Evolutionary conservation across 2,888 invertebrate genomes (phyloP).

Genomic region (Leptothorax acervorum): DNA sequence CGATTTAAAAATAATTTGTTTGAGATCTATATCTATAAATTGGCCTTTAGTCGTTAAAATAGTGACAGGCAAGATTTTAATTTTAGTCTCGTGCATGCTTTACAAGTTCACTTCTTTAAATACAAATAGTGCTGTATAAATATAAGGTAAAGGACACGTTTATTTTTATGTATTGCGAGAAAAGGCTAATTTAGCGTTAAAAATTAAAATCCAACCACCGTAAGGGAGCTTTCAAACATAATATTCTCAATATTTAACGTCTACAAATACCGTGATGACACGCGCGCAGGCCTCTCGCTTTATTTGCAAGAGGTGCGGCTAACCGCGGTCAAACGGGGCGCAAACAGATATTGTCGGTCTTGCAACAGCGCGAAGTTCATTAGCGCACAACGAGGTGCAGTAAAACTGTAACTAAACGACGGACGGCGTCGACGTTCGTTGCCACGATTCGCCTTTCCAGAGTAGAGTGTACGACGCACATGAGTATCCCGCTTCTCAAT

Average conservation of each 20-base stretch:
- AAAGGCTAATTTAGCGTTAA: not conserved
- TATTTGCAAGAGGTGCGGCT: constrained; percentile 9
- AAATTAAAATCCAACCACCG: not conserved
- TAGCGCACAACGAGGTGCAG: constrained; percentile 6
- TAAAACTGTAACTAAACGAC: constrained; percentile 36
- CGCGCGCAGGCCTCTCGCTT: not conserved
- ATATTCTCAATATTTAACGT: not conserved
- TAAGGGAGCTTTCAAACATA: not conserved
- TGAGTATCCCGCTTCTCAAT: constrained; percentile 18
- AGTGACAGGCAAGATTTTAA: not conserved
- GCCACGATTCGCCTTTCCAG: constrained; percentile 8
- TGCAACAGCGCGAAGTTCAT: constrained; percentile 24
- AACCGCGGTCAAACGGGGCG: not conserved
- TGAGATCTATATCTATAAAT: not conserved
- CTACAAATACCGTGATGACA: not conserved
- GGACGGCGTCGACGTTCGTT: not conserved
- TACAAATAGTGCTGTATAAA: not conserved
- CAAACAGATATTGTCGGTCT: constrained; percentile 15
- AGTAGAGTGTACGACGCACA: not conserved
- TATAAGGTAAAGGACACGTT: not conserved
- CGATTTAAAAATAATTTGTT: not conserved
- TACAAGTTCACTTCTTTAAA: not conserved
- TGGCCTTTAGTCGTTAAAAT: not conserved
- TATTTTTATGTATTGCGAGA: not conserved
- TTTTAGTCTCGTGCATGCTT: constrained; percentile 1